Base-by-base conservation (phyloP, 1,140 invertebrate species). In the Drosophila gunungcola region DNA sequence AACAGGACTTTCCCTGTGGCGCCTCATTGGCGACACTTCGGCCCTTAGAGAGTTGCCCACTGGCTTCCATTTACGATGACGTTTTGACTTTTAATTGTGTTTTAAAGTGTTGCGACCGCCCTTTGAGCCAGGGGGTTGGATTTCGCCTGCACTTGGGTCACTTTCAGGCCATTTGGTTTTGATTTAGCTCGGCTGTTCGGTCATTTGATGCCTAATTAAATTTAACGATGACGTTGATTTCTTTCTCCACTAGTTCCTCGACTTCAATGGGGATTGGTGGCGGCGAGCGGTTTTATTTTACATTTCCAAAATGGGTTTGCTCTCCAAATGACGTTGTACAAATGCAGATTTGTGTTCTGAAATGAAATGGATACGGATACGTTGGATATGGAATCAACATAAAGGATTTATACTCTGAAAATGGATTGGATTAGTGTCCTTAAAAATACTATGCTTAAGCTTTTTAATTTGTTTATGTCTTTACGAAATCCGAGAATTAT, bases 171-270 rank as follows among this genome's bases (percentile, higher is more conserved):
- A 91, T 83, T 91, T 86, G 70, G 57, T 57, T 86, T 85, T 89
- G 88, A 90, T 90, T 90, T 80, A 91, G 76, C 69, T 68, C 56
- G 69, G 46, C 56, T 68, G 46, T 77, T 73, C 65, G 73, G 89
- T 83, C 73, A 91, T 89, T 89, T 91, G 89, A 91, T 83, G 89
- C 84, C 84, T 91, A 91, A 91, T 91, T 91, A 91, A 91, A 89
- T 89, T 80, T 91, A 91, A 91, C 89, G 89, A 91, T 78, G 78
- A 80, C 78, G 80, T 79, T 88, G 83, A 86, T 82, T 88, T 72
- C 58, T 58, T 36, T 55, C 60, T 39, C 61, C 62, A 11, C 36
- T 13, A 25, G 29, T 21, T 45, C n/a, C 5, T 32, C 11, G 29
- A 29, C 13, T 38, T 51, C 34, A 38, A 41, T 27, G 29, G 48